A percentile compares a stretch with the other conserved stretches of the same genome.
These are phyloP conservation scores for Oscheius onirici DNA, from an alignment of 2,888 invertebrate species.

Conservation along the genomic window DNA sequence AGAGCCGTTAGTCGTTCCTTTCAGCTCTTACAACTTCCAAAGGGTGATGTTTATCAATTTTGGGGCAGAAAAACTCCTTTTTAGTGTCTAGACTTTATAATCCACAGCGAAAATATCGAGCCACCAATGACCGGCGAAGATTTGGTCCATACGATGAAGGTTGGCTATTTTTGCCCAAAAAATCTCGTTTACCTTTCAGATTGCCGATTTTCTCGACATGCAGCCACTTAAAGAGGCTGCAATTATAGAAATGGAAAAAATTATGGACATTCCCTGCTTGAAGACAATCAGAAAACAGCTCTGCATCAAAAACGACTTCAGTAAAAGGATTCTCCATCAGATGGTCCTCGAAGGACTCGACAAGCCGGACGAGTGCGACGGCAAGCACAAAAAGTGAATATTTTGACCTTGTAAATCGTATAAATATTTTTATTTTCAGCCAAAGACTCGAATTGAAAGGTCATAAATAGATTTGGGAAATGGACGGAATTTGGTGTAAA, in stretches of 20 bases:
- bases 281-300: background rate
- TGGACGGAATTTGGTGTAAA: too few species aligned
- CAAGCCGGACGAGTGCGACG: background rate
- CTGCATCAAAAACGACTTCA: conserved; percentile 5
- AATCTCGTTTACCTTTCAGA: background rate
- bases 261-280: background rate
- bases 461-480: too few species aligned
- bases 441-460: too few species aligned
- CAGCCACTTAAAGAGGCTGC: background rate
- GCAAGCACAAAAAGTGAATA: too few species aligned
- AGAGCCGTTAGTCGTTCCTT: background rate
- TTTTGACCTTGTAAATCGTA: too few species aligned
- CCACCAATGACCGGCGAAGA: background rate
- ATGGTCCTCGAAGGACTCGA: conserved; percentile 1
- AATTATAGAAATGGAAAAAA: conserved; percentile 1
- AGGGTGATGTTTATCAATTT: background rate
- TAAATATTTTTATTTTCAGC: too few species aligned
- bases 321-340: background rate
- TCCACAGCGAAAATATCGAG: background rate
- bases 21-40: background rate
- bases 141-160: background rate
- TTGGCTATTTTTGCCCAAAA: background rate
- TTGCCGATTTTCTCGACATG: conserved; percentile 9
- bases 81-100: background rate
- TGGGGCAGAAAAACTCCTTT: background rate